Base-by-base conservation (phyloP, 2,888 invertebrate genomes). In the Pterostichus madidus region DNA sequence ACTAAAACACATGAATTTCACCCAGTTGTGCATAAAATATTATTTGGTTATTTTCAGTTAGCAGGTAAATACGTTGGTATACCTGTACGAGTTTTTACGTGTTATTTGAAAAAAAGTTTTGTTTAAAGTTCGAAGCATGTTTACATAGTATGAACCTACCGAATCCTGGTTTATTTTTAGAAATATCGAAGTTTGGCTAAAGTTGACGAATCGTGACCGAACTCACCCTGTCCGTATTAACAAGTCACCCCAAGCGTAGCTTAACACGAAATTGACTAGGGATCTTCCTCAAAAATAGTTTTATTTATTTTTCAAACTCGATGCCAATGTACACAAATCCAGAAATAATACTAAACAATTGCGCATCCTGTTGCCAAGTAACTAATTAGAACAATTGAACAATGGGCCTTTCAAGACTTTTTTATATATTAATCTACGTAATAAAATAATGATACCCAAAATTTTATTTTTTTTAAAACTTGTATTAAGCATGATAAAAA, bases 151-250 rank as follows among this genome's bases (percentile, higher is more conserved):
- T 31, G 59, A 59, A 59, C 59, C 59, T 10, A 24, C 24, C 59
- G 59, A 31, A 24, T 17, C 24, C 17, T 59, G 59, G 24, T 17
- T 59, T 59, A 59, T 59, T 59, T 59, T 59, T 59, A 59, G 59
- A 59, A 59, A 59, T 59, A 59, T 59, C 31, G 59, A 59, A 59
- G 59, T 59, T 59, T 17, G 59, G 59, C 59, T 59, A 31, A 59
- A 59, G 59, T 59, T 59, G 59, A 59, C 59, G 31, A 59, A 59
- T 59, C 59, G 59, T 59, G 59, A 17, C 59, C 59, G 11, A 11
- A 59, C 24, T 59, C 59, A 59, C 59, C 59, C 59, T 59, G 59
- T 24, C 59, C 24, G 59, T 31, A 59, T 59, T 59, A 53, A 53
- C 53, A 59, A 59, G 59, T 24, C 59, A 59, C 59, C 59, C 59